phyloP scores from a whole-genome alignment of 2,888 invertebrate species.

The Drosophila sordidula region DNA sequence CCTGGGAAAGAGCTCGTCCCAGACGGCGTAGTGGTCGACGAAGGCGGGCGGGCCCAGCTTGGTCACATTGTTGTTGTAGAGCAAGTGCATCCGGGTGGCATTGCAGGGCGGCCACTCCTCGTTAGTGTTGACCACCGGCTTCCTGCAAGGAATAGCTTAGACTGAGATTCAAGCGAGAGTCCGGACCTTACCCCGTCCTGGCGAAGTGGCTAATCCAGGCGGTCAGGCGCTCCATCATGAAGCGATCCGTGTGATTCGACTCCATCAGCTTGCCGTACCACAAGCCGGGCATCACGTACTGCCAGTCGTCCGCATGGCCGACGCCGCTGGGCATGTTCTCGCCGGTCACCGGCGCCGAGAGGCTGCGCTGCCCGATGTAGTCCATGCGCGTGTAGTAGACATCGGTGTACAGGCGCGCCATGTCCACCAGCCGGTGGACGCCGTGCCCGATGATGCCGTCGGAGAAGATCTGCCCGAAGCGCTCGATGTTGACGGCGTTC shows the following conservation, averaged over 20 bases:
- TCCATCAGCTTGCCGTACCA: conserved; percentile 75
- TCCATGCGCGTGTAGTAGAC: conserved; percentile 88
- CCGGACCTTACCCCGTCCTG: conserved; percentile 75
- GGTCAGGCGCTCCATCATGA: conserved; percentile 84
- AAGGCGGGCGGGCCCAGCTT: conserved; percentile 49
- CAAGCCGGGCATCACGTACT: conserved; percentile 70
- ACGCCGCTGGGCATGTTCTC: conserved; percentile 82
- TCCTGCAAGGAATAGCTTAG: conserved; percentile 9
- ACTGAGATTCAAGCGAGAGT: too few species aligned
- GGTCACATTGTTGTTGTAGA: conserved; percentile 61
- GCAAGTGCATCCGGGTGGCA: conserved; percentile 10
- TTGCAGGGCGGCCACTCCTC: conserved; percentile 64
- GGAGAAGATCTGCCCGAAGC: conserved; percentile 85
- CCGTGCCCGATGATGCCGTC: conserved; percentile 87
- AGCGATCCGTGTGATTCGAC: conserved; percentile 80
- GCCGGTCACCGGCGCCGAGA: conserved; percentile 83
- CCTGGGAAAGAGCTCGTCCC: conserved; percentile 74
- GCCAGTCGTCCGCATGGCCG: conserved; percentile 78
- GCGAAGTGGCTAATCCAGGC: conserved; percentile 84
- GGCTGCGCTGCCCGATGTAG: conserved; percentile 87
- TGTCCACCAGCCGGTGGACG: conserved; percentile 86
- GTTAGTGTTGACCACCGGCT: conserved; percentile 2
- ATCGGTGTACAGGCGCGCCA: conserved; percentile 85
- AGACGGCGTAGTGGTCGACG: conserved; percentile 58
- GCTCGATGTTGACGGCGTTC: conserved; percentile 41